phyloP scores from a whole-genome alignment of 2,113 vertebrate genomes.

The Miniopterus natalensis region DNA sequence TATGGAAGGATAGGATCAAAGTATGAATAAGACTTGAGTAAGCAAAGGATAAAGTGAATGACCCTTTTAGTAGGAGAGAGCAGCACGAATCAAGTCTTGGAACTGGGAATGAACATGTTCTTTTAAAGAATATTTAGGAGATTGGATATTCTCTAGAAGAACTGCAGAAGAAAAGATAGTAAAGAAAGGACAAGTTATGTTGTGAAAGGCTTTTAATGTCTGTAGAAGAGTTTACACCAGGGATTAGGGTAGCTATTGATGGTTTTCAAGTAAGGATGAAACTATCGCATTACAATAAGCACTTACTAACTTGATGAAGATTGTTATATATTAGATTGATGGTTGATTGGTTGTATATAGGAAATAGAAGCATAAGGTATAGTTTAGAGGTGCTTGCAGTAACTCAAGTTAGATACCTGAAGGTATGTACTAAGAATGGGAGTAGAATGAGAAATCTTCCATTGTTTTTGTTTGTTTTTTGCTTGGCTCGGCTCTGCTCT shows the following conservation, averaged over 20 bases:
- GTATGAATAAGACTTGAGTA: constrained; percentile 14
- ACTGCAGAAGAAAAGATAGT: neutral
- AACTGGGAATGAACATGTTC: neutral
- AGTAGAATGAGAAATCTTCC: neutral
- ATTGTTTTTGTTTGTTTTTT: neutral
- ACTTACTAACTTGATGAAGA: neutral
- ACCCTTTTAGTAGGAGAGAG: neutral
- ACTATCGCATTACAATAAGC: neutral
- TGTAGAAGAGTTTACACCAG: neutral
- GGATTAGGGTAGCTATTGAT: neutral
- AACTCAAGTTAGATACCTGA: neutral
- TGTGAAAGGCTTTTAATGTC: neutral
- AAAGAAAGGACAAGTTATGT: neutral
- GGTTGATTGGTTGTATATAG: neutral
- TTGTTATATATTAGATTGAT: neutral
- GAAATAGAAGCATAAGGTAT: neutral
- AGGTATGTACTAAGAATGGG: neutral
- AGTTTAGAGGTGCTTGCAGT: neutral
- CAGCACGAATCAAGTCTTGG: neutral
- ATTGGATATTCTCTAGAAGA: constrained; percentile 22
- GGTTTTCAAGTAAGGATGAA: constrained; percentile 36
- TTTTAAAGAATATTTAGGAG: constrained; percentile 57
- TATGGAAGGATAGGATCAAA: neutral
- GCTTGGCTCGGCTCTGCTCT: neutral
- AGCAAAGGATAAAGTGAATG: neutral